These are phyloP conservation scores for Drosophila neutralis DNA, from an alignment of 2,888 invertebrate species.

Conservation along the genomic window DNA sequence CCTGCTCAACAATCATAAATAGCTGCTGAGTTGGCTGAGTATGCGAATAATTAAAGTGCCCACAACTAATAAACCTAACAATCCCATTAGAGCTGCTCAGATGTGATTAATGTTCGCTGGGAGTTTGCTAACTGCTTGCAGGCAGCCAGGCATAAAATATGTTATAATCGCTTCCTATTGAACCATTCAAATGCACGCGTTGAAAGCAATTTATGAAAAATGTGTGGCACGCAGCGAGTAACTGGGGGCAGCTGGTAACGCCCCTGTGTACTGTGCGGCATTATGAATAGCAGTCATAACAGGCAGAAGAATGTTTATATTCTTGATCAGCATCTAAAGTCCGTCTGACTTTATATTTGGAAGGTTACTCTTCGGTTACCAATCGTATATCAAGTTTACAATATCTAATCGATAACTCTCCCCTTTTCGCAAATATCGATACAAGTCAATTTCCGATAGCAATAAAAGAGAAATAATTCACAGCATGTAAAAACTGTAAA, in stretches of 20 bases:
- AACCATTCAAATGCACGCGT: neutral
- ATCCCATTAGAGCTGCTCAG: neutral
- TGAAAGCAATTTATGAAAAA: neutral
- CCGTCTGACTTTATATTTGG: neutral
- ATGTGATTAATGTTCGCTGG: neutral
- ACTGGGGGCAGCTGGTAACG: neutral
- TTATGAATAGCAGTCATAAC: neutral
- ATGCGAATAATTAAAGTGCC: slow-evolving; percentile 40
- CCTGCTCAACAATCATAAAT: slow-evolving; percentile 38
- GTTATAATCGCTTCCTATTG: neutral
- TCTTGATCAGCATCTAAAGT: no score
- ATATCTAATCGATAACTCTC: no score
- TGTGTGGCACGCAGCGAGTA: neutral
- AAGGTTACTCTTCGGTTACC: neutral
- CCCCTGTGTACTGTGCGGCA: neutral
- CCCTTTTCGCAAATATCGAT: no score
- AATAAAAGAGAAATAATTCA: no score
- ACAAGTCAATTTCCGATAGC: no score
- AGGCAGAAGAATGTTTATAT: neutral
- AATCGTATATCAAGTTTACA: no score
- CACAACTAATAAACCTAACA: slow-evolving; percentile 7
- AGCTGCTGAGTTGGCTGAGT: slow-evolving; percentile 37
- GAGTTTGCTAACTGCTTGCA: neutral
- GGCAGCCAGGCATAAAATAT: neutral
- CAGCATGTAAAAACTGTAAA: no score